Evolutionary conservation across 2,113 vertebrate species (phyloP), one percentile per base, ranked within the genome.

Genomic region (Fregetta grallaria): DNA sequence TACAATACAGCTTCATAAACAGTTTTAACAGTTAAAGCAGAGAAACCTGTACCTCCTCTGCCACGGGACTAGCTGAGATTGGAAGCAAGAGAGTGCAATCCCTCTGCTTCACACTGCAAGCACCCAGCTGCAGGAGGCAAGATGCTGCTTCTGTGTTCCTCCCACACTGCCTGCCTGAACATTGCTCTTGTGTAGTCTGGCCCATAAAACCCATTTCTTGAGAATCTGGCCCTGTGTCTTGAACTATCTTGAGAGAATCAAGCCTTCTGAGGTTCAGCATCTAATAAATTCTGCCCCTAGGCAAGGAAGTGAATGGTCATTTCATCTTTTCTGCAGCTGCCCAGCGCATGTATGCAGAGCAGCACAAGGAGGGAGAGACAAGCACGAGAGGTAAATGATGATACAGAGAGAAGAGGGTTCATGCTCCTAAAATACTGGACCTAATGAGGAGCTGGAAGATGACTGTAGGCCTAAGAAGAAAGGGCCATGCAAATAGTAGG

Each of bases 291-390:
- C 70, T 89, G 21, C 53, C 94, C 77, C n/a, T 42, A 70, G 86
- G 83, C 86, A 73, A 75, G 53, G 67, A 87, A 87, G 58, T 58
- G 49, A 94, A 87, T 40, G 56, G 45, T 11, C 22, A 53, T 82
- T 91, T 91, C 61, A 66, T 72, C 44, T 82, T 52, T 59, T 45
- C 76, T 94, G 70, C 86, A 89, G 94, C 92, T 96, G 86, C 74
- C 83, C 66, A 53, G 73, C 0, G 6, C 55, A 26, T 2, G 10
- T 19, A 49, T 73, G 90, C 76, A 82, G 53, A 95, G 71, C 32
- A 49, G 13, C 34, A 56, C 0, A 0, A 61, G 36, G 23, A 91
- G 19, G 29, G 36, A 78, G 53, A 81, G 44, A 77, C 21, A 87
- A 84, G 56, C 13, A n/a, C 0, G 3, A 75, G 68, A 91, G 70